Evolutionary conservation across 2,888 invertebrate species (phyloP).

Genomic region (Galeruca laticollis): DNA sequence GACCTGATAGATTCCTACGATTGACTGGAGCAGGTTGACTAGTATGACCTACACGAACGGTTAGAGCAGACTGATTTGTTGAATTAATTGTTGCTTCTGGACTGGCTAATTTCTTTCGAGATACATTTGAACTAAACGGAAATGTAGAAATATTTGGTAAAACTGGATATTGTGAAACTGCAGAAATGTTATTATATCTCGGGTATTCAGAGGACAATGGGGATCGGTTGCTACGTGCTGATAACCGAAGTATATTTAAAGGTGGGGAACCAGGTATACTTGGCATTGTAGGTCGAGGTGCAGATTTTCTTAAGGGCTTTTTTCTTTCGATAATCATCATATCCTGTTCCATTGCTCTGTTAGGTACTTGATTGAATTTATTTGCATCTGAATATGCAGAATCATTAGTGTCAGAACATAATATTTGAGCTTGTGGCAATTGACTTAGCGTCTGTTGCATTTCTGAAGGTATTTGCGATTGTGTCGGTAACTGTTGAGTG

Average conservation of each 20-base stretch:
- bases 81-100: neutral
- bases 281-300: constrained; percentile 3
- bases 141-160: neutral
- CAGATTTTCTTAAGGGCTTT: neutral
- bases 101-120: neutral
- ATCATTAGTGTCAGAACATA: neutral
- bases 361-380: neutral
- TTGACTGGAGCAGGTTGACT: neutral
- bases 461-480: neutral
- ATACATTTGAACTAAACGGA: neutral
- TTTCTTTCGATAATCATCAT: too few relatives aligned
- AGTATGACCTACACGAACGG: neutral
- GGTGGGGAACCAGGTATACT: constrained; percentile 4
- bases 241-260: neutral
- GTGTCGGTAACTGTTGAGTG: neutral
- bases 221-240: neutral
- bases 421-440: neutral
- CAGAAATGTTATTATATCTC: too few relatives aligned
- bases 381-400: neutral
- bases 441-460: neutral
- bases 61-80: neutral
- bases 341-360: neutral
- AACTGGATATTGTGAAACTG: neutral
- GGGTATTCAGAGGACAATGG: neutral
- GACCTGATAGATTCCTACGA: neutral